phyloP scores from a whole-genome alignment of 2,113 vertebrate species.

The Hippocampus abdominalis region DNA sequence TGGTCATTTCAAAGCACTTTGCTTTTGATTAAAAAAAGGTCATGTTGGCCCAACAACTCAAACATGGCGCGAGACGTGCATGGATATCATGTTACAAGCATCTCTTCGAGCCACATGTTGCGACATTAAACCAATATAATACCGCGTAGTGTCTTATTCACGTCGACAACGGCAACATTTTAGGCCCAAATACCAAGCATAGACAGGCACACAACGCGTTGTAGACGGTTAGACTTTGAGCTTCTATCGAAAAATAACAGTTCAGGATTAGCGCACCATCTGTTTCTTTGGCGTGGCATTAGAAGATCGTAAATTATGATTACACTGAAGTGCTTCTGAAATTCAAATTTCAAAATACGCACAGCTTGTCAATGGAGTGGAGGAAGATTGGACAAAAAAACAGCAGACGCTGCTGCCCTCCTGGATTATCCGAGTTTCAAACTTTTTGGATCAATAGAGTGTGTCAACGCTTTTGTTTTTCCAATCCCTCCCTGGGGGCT shows the following conservation, averaged over 20 bases:
- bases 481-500: constrained; percentile 37
- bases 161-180: no score
- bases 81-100: no score
- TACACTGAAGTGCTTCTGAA: neutral
- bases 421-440: constrained; percentile 43
- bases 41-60: no score
- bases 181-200: no score
- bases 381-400: constrained; percentile 10
- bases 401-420: constrained; percentile 36
- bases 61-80: no score
- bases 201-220: no score
- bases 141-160: no score
- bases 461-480: constrained; percentile 53
- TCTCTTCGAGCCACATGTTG: no score
- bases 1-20: no score
- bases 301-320: neutral
- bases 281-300: neutral
- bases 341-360: neutral
- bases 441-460: constrained; percentile 70
- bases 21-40: no score
- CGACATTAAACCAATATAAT: no score
- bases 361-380: neutral
- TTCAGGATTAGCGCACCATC: neutral
- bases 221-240: neutral
- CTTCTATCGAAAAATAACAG: neutral